Conservation (phyloP, 2,797 vertebrate species). For the Pipistrellus pygmaeus region DNA sequence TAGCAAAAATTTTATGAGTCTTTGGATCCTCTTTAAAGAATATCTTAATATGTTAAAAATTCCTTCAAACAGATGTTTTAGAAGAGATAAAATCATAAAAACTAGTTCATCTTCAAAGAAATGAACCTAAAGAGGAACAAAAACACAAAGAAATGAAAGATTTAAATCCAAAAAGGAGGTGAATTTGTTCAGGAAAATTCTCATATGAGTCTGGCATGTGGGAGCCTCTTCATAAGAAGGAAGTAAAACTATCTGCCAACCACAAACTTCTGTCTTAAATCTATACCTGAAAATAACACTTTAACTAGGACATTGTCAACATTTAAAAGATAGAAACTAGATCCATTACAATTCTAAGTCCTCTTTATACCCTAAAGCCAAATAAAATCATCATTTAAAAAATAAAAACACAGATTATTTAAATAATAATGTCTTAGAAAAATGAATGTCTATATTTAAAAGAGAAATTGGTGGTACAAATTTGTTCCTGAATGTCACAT, state of each 20-base stretch:
- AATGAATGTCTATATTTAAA: neutral
- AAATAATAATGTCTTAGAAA: neutral
- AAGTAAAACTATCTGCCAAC: neutral
- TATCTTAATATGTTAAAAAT: neutral
- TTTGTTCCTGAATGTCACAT: neutral
- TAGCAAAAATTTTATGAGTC: neutral
- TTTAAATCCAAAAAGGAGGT: constrained; percentile 8
- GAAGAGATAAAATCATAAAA: neutral
- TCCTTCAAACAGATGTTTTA: neutral
- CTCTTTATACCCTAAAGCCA: neutral
- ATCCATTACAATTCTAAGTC: neutral
- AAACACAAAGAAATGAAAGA: neutral
- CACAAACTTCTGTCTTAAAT: neutral
- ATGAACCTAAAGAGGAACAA: neutral
- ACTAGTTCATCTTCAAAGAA: neutral
- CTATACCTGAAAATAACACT: neutral
- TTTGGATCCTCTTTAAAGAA: constrained; percentile 41
- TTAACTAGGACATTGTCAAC: neutral
- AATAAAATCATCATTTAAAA: neutral
- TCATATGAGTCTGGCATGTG: neutral
- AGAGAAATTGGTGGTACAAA: neutral
- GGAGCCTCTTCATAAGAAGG: fast-evolving
- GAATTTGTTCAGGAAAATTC: neutral
- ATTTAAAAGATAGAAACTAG: constrained; percentile 18
- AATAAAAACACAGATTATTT: neutral